Conservation (phyloP, 2,888 invertebrate genomes). For the Helleia helle region DNA sequence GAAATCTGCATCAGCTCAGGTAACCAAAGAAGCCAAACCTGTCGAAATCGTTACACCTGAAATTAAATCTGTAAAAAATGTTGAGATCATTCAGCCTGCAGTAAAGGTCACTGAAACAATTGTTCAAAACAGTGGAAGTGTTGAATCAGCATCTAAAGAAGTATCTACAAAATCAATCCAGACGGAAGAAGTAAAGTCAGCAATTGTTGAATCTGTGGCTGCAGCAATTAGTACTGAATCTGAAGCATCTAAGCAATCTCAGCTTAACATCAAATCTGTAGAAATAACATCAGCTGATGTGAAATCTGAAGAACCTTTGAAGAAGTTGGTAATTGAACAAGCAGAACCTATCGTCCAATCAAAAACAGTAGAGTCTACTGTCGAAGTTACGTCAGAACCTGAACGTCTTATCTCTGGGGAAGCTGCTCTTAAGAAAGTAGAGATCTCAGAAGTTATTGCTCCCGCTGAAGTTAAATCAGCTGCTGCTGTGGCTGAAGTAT, state of each 20-base stretch:
- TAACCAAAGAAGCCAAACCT: conserved; percentile 1
- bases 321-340: neutral
- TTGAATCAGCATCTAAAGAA: neutral
- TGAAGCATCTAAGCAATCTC: neutral
- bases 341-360: neutral
- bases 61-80: neutral
- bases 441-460: neutral
- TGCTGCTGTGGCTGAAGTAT: neutral
- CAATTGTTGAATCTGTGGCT: conserved; percentile 16
- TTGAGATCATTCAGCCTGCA: neutral
- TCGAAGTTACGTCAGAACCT: neutral
- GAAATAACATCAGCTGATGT: neutral
- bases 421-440: too few species aligned
- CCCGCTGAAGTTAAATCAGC: neutral
- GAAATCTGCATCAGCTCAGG: neutral
- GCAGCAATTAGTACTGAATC: conserved; percentile 17
- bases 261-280: neutral
- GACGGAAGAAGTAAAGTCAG: conserved; percentile 3
- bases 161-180: neutral
- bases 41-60: neutral
- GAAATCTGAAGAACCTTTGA: neutral
- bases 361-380: neutral
- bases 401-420: too few species aligned
- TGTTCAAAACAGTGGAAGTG: neutral
- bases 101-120: neutral